Base-by-base conservation (phyloP, 35 echinoderm and acorn worm genomes). In the Chiridota heheva region DNA sequence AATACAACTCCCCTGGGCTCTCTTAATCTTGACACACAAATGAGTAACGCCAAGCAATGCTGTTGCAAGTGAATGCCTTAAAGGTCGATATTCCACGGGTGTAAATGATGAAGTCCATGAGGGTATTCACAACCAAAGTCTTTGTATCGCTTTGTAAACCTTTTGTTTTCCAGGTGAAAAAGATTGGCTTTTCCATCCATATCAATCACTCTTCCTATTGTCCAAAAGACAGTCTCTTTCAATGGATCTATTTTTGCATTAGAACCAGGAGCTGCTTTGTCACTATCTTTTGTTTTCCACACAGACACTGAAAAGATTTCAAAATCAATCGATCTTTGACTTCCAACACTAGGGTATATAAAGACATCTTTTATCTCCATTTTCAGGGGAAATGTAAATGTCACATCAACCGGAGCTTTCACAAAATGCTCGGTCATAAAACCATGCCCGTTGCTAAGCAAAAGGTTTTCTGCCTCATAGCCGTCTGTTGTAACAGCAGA, bases 341-440 rank as follows among this genome's bases (percentile, higher is more conserved):
- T 40, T 28, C 95, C 89, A 45, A 89, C 84, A 17, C 39, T 59
- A 8, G 95, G 89, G 33, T 91, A 74, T 13, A 98, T 72, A 26
- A 89, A 41, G 16, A 98, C 78, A 56, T 87, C 86, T 32, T 88
- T 58, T 57, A 98, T 81, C 36, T 84, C 72, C n/a, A 98, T 82
- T 18, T 92, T 88, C 66, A 91, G 85, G 7, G 81, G 87, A 64
- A 98, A 92, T 28, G 81, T 60, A 45, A 98, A 81, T 18, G 74
- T 86, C 7, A 98, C 56, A 48, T 84, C 75, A 0, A 98, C 31
- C 16, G 95, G 95, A 57, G 95, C 84, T 82, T 92, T 98, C 63
- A 98, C 89, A 69, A 98, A 98, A 46, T 81, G 38, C 41, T 98
- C 95, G 47, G 89, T 89, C 60, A 91, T 83, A 69, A 98, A 92